phyloP scores from a whole-genome alignment of 2,113 vertebrate genomes.

The Hippocampus mohnikei region DNA sequence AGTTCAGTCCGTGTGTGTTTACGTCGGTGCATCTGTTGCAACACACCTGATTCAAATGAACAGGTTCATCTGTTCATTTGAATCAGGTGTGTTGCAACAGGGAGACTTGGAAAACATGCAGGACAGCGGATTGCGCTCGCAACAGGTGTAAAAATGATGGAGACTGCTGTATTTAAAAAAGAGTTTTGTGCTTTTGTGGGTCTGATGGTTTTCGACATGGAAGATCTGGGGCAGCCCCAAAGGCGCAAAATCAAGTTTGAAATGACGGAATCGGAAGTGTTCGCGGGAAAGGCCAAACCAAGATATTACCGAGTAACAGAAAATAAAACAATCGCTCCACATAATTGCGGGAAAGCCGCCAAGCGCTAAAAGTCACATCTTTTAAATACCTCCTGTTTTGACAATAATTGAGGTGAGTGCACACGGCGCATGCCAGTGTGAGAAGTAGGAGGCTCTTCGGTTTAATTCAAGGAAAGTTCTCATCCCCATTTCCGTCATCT shows the following conservation, averaged over 20 bases:
- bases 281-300: neutral
- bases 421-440: neutral
- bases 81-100: too few species aligned
- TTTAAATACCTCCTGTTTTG: neutral
- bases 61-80: too few species aligned
- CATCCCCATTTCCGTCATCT: constrained; percentile 6
- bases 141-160: neutral
- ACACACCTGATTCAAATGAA: too few species aligned
- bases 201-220: neutral
- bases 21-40: too few species aligned
- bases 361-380: neutral
- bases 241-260: neutral
- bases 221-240: neutral
- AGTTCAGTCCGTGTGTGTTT: too few species aligned
- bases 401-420: neutral
- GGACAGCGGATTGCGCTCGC: neutral
- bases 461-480: constrained; percentile 41
- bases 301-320: neutral
- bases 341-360: neutral
- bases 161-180: neutral
- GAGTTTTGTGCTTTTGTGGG: neutral
- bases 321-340: neutral
- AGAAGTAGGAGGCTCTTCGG: constrained; percentile 7
- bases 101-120: too few species aligned
- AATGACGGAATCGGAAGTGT: neutral